Evolutionary conservation across 1,140 invertebrate genomes (phyloP).

Genomic region (Drosophila tristis): DNA sequence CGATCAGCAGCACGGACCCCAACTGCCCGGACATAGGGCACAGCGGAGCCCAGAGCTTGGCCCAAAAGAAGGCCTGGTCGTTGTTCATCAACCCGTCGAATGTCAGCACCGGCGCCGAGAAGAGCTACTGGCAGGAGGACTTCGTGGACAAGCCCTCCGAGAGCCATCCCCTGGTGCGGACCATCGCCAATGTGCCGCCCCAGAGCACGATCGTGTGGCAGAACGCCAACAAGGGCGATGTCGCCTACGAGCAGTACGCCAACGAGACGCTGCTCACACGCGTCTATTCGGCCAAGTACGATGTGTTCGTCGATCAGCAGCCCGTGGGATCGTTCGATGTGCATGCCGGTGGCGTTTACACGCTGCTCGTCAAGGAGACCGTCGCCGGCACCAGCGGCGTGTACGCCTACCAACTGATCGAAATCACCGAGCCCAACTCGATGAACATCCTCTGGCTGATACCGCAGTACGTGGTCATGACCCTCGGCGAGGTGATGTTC

Average conservation of each 20-base stretch:
- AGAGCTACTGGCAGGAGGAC: conserved; percentile 47
- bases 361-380: conserved; percentile 83
- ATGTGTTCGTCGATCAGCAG: conserved; percentile 75
- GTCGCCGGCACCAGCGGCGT: too few species aligned
- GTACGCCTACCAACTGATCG: conserved; percentile 18
- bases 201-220: conserved; percentile 40
- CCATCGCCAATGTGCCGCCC: conserved; percentile 53
- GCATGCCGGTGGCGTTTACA: conserved; percentile 87
- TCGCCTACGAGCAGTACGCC: conserved; percentile 40
- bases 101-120: neutral
- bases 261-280: conserved; percentile 58
- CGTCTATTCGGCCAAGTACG: conserved; percentile 83
- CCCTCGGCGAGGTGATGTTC: conserved; percentile 94
- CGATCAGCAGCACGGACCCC: neutral
- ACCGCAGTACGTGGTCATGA: conserved; percentile 95
- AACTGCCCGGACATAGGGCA: conserved; percentile 18
- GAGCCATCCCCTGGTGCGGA: conserved; percentile 64
- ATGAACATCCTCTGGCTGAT: conserved; percentile 93
- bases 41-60: neutral
- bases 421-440: conserved; percentile 88
- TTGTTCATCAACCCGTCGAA: conserved; percentile 83
- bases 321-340: conserved; percentile 67
- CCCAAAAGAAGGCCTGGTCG: conserved; percentile 77
- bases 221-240: conserved; percentile 36
- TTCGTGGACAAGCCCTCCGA: conserved; percentile 72